Base-by-base conservation (phyloP, 2,888 invertebrate species). In the Lordiphosa fenestrarum region DNA sequence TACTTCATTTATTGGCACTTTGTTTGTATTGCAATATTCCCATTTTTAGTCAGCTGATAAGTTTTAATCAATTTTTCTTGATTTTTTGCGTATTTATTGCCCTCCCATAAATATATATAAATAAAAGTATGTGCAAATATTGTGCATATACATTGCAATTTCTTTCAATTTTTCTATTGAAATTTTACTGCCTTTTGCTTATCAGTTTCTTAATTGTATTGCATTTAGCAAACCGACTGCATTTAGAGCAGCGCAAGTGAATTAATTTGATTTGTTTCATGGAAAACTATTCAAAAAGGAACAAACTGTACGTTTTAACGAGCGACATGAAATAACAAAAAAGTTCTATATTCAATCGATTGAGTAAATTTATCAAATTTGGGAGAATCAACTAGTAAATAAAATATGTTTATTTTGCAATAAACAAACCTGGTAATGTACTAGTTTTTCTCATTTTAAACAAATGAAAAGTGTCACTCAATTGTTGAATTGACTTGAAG, bases 31-130 rank as follows among this genome's bases (percentile, higher is more conserved):
- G 60, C 59, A 65, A 66, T 58, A 53, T 13, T 51, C 38, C 47
- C 36, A 44, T 50, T 44, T 50, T 30, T 46, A 19, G 21, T 48
- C 50, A 44, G 52, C 63, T 70, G 53, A 58, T 53, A 58, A 53
- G 51, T 36, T 33, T 66, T 53, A 70, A 67, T 63, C 63, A 68
- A 69, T 73, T 62, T 53, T 21, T 55, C 48, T 56, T 35, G 53
- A 57, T 73, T 57, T 66, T 58, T 67, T 66, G 39, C n/a, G 30
- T 30, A 30, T 30, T 30, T 30, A 30, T 30, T 30, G 30, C 30
- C 30, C 30, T 30, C 30, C 30, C 30, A 40, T 40, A n/a, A 4
- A 19, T 13, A 6, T 36, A 39, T 25, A 10, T 12, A 2, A 19
- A 10, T 7, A 25, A 15, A 15, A 15, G 15, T 6, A n/a, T 36